phyloP scores from a whole-genome alignment of 2,113 vertebrate species.

The Stomatorhinus ivindoensis region DNA sequence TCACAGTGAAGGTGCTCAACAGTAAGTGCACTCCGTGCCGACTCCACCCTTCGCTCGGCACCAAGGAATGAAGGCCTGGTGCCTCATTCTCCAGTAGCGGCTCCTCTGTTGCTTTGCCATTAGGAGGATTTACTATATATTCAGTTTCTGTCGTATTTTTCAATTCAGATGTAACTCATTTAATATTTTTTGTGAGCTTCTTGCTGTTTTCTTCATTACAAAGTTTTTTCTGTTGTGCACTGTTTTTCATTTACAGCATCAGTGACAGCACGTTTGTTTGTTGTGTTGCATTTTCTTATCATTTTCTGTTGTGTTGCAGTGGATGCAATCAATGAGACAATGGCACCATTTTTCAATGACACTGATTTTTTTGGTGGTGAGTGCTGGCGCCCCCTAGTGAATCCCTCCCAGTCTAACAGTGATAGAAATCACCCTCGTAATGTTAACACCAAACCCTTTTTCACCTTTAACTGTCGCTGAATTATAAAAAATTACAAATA shows the following conservation, averaged over 20 bases:
- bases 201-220: neutral
- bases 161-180: neutral
- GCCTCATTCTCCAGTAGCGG: neutral
- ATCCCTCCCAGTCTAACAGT: slow-evolving; percentile 48
- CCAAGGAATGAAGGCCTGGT: neutral
- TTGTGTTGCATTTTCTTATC: slow-evolving; percentile 60
- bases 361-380: slow-evolving; percentile 99
- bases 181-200: neutral
- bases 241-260: neutral
- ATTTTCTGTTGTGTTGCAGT: slow-evolving; percentile 97
- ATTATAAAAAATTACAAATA: neutral
- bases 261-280: slow-evolving; percentile 42
- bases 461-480: neutral
- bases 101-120: neutral
- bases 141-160: neutral
- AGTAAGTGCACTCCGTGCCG: slow-evolving; percentile 61
- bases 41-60: neutral
- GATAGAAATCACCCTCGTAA: slow-evolving; percentile 70
- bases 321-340: slow-evolving; percentile 99
- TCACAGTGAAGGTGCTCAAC: slow-evolving; percentile 82
- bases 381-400: slow-evolving; percentile 78
- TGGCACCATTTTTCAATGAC: slow-evolving; percentile 98
- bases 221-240: neutral
- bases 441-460: slow-evolving; percentile 53
- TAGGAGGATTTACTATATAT: neutral